Base-by-base conservation (phyloP, 1,140 invertebrate species). In the Drosophila watanabei region DNA sequence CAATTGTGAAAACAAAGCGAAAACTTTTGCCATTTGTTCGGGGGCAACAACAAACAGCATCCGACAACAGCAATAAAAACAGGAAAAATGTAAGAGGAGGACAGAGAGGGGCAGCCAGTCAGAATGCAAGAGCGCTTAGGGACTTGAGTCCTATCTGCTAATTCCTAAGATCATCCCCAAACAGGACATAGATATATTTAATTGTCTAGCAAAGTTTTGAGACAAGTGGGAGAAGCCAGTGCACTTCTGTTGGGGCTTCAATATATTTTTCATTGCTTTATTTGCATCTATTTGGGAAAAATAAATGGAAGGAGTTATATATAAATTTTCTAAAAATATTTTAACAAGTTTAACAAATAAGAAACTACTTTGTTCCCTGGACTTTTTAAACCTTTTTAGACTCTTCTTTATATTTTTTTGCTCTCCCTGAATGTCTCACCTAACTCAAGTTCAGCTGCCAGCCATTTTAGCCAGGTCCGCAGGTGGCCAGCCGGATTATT, bases 1-100 rank as follows among this genome's bases (percentile, higher is more conserved):
- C 85, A 81, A 84, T 89, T 85, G 79, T 77, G 49, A 85, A 89
- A 89, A 90, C 81, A 89, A 89, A 90, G 79, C 66, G 51, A 79
- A 75, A 89, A 89, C 85, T 89, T 89, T 89, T 89, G 71, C 87
- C 86, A 88, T 88, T 89, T 89, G 78, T 59, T 66, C 68, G 37
- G 64, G 64, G 46, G 46, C 70, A 60, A 58, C 72, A 80, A 63
- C 66, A 87, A 72, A 64, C 79, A 49, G 54, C 54, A 60, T 59
- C 51, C 69, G 68, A 59, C 70, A 66, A 64, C 30, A 54, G 68
- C 59, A 72, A 59, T 58, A 58, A 49, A 58, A 72, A 57, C 48
- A 35, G 65, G n/a, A 72, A 48, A 33, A 41, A 49, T n/a, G 20
- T 13, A 1, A 10, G 4, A 9, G 24, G 2, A 7, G 7, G 13